Percentiles rank a stretch among this genome's conserved stretches.
These are phyloP conservation scores for Drosophila malerkotliana DNA, from an alignment of 1,140 invertebrate species.

Conservation along the genomic window DNA sequence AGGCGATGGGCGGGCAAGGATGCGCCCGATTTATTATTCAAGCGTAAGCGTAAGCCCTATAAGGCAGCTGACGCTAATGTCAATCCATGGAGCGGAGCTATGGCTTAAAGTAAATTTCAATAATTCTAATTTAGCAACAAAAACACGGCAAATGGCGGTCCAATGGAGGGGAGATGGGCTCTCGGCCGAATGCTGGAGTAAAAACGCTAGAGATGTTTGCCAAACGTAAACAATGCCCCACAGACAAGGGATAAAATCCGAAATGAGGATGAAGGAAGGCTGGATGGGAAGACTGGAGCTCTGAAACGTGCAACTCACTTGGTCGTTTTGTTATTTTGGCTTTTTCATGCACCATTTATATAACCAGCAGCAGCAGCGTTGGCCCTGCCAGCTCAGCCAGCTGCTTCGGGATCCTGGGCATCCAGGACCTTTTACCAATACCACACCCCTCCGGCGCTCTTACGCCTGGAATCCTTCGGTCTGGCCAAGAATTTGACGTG, in stretches of 20 bases:
- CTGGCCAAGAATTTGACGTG: conserved; percentile 75
- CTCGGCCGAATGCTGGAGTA: background rate
- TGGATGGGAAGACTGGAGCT: background rate
- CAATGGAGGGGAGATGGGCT: background rate
- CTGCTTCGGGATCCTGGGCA: conserved; percentile 49
- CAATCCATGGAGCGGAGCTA: conserved; percentile 42
- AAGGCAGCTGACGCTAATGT: conserved; percentile 68
- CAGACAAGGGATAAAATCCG: conserved; percentile 40
- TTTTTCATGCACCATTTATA: conserved; percentile 82
- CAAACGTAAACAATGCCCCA: conserved; percentile 67
- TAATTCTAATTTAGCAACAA: conserved; percentile 72
- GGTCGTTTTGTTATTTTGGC: conserved; percentile 78
- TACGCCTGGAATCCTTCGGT: conserved; percentile 4
- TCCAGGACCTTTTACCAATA: background rate
- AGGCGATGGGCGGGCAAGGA: background rate
- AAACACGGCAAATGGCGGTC: conserved; percentile 42
- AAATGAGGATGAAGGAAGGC: background rate
- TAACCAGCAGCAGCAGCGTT: conserved; percentile 61
- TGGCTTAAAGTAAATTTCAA: conserved; percentile 71
- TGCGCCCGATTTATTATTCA: conserved; percentile 61
- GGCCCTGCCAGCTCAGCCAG: conserved; percentile 44
- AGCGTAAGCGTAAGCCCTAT: conserved; percentile 50
- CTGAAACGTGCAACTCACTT: conserved; percentile 74
- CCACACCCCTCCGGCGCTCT: background rate
- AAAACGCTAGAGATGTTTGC: conserved; percentile 59